Evolutionary conservation across 2,797 vertebrate species (phyloP).

Genomic region (Semotilus atromaculatus): DNA sequence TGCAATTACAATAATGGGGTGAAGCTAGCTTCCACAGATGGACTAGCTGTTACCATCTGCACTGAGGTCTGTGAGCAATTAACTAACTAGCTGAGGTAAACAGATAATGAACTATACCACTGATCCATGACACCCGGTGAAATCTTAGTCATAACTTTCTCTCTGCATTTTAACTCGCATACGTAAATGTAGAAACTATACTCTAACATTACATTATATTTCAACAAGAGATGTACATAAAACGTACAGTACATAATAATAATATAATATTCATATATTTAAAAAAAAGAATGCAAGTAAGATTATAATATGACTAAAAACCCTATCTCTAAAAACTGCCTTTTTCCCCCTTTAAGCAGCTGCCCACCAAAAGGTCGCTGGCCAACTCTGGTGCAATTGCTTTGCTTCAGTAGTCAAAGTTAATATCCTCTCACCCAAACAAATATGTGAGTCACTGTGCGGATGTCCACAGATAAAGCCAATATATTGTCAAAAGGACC

Average conservation of each 20-base stretch:
- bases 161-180: neutral
- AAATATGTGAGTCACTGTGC: slow-evolving; percentile 36
- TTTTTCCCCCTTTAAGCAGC: neutral
- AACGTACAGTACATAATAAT: neutral
- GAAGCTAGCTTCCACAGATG: slow-evolving; percentile 40
- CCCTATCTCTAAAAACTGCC: neutral
- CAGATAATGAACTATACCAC: slow-evolving; percentile 39
- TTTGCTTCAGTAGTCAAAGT: slow-evolving; percentile 27
- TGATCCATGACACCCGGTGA: slow-evolving; percentile 7
- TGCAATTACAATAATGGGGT: slow-evolving; percentile 13
- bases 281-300: neutral
- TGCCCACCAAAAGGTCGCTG: neutral
- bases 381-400: slow-evolving; percentile 28
- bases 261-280: neutral
- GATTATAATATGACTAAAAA: neutral
- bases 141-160: neutral
- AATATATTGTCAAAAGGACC: slow-evolving; percentile 46
- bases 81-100: slow-evolving; percentile 43
- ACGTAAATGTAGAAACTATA: neutral
- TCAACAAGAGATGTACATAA: neutral
- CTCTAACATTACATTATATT: neutral
- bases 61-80: slow-evolving; percentile 27
- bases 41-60: slow-evolving; percentile 36
- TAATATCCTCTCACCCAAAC: slow-evolving; percentile 49
- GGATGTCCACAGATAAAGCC: slow-evolving; percentile 44